These are phyloP conservation scores for Callospermophilus lateralis DNA, from an alignment of 2,113 vertebrate species.

Conservation along the genomic window DNA sequence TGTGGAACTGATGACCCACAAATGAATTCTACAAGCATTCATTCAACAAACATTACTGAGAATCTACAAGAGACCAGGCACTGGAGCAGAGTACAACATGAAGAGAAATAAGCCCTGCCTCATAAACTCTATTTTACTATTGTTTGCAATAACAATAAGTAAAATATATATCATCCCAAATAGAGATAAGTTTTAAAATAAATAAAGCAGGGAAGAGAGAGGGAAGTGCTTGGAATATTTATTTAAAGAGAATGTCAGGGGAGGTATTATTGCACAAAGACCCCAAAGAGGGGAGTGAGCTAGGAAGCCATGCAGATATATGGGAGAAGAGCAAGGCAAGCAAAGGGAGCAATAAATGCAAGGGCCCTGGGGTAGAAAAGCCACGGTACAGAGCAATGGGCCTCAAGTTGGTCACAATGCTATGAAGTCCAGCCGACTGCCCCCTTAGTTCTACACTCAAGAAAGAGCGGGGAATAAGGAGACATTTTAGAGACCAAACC, in stretches of 20 bases:
- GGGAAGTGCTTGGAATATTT: not conserved
- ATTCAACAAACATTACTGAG: not conserved
- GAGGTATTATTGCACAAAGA: not conserved
- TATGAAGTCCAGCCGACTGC: accelerated
- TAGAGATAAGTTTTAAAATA: not conserved
- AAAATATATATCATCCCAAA: not conserved
- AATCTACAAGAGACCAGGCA: not conserved
- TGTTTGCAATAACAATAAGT: not conserved
- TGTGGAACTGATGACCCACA: not conserved
- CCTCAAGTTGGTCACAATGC: not conserved
- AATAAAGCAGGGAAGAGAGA: not conserved
- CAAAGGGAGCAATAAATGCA: not conserved
- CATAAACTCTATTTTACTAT: not conserved
- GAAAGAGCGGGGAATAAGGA: not conserved
- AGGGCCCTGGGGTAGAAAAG: not conserved
- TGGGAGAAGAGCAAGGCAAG: not conserved
- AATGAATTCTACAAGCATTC: not conserved
- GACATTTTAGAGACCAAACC: not conserved
- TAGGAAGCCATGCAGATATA: not conserved
- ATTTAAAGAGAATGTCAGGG: not conserved
- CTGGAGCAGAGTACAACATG: not conserved
- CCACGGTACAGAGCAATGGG: not conserved
- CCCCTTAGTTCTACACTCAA: not conserved
- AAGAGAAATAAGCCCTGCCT: not conserved
- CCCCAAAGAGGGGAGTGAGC: no score